phyloP scores from a whole-genome alignment of 2,888 invertebrate species.

The Pardosa pseudoannulata region DNA sequence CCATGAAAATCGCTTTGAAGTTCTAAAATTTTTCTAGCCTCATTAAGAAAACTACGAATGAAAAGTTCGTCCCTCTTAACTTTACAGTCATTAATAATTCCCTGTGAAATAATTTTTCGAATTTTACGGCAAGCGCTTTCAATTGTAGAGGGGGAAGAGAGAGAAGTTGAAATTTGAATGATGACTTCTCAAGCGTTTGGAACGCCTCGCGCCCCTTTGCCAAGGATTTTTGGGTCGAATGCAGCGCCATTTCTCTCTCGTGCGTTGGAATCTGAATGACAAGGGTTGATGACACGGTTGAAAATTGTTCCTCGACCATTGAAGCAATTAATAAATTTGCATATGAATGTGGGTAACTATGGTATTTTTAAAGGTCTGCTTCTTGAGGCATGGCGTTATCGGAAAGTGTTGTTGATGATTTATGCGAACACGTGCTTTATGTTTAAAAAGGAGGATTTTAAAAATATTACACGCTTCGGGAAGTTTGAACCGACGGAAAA shows the following conservation, averaged over 20 bases:
- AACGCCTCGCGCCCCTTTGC: too few relatives aligned
- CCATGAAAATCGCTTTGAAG: slow-evolving; percentile 1
- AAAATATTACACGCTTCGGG: too few relatives aligned
- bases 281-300: background rate
- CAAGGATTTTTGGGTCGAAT: too few relatives aligned
- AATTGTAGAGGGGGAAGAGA: too few relatives aligned
- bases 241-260: too few relatives aligned
- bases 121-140: background rate
- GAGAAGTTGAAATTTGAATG: background rate
- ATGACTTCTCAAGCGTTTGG: background rate
- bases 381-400: too few relatives aligned
- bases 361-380: too few relatives aligned
- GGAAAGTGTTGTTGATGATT: too few relatives aligned
- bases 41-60: background rate
- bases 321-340: background rate
- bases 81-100: slow-evolving; percentile 3
- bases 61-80: background rate
- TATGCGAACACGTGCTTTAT: too few relatives aligned
- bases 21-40: background rate
- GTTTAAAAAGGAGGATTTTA: too few relatives aligned
- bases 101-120: background rate
- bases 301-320: background rate
- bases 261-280: background rate
- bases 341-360: too few relatives aligned
- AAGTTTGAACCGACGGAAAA: too few relatives aligned